Evolutionary conservation across 2,888 invertebrate genomes (phyloP).

Genomic region (Pherbina coryleti): DNA sequence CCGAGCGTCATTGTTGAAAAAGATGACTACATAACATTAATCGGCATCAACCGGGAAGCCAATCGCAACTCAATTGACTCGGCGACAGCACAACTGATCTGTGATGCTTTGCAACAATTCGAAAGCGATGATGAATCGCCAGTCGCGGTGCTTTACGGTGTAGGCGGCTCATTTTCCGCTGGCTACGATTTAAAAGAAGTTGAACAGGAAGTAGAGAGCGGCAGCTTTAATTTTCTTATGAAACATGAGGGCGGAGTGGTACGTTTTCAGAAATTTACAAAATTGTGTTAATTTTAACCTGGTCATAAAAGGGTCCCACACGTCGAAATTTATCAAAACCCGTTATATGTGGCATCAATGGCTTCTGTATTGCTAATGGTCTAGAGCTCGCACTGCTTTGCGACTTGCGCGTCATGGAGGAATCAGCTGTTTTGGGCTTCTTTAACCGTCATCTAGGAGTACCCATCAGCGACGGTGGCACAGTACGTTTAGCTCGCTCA

Average conservation of each 20-base stretch:
- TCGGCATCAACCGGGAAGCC: conserved; percentile 87
- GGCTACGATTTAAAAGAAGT: conserved; percentile 90
- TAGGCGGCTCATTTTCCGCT: conserved; percentile 92
- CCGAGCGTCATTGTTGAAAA: conserved; percentile 72
- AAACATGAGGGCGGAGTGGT: conserved; percentile 71
- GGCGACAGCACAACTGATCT: conserved; percentile 76
- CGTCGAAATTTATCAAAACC: conserved; percentile 84
- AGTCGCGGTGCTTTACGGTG: conserved; percentile 87
- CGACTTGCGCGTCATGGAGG: conserved; percentile 90
- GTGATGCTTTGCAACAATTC: conserved; percentile 80
- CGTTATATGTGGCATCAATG: conserved; percentile 87
- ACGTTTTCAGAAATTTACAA: background rate
- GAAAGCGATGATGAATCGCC: conserved; percentile 79
- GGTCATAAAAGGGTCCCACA: conserved; percentile 71
- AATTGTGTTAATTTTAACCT: background rate
- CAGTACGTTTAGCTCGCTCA: conserved; percentile 83
- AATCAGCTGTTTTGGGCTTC: conserved; percentile 84
- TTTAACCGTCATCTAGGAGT: conserved; percentile 89
- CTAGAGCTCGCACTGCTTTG: conserved; percentile 92
- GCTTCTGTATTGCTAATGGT: conserved; percentile 92
- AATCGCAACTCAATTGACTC: conserved; percentile 86
- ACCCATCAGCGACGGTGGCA: conserved; percentile 87
- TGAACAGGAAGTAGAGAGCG: conserved; percentile 55
- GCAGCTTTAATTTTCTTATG: conserved; percentile 60
- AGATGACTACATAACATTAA: conserved; percentile 77